A percentile compares a stretch with the other conserved stretches of the same genome.
phyloP scores from a whole-genome alignment of 2,888 invertebrate genomes.

The Opisthograptis luteolata region DNA sequence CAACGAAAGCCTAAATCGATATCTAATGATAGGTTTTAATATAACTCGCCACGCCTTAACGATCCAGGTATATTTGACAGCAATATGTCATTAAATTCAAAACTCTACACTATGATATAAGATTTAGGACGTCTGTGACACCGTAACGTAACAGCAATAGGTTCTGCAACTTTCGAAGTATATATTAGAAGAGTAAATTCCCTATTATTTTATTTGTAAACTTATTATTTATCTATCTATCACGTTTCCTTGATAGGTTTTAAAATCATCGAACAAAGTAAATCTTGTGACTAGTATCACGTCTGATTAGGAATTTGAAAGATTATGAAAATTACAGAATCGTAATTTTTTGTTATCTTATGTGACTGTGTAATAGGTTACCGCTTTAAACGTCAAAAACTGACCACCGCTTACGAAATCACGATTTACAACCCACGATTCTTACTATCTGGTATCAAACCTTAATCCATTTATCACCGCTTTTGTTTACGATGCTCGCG shows the following conservation, averaged over 20 bases:
- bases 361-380: conserved; percentile 44
- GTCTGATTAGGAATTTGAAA: no score
- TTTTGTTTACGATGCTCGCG: conserved; percentile 83
- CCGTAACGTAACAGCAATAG: conserved; percentile 45
- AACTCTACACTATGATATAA: conserved; percentile 53
- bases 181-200: no score
- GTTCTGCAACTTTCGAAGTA: neutral
- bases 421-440: conserved; percentile 78
- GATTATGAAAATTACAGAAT: neutral
- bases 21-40: conserved; percentile 71
- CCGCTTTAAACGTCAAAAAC: conserved; percentile 51
- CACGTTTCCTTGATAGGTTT: no score
- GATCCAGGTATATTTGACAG: conserved; percentile 61
- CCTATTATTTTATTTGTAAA: no score
- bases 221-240: no score
- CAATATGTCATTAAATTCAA: conserved; percentile 71
- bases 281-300: no score
- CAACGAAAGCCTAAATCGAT: conserved; percentile 60
- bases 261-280: no score
- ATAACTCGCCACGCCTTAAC: conserved; percentile 66
- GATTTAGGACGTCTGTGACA: conserved; percentile 48
- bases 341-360: conserved; percentile 3
- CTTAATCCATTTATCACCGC: conserved; percentile 83
- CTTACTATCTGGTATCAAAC: conserved; percentile 79
- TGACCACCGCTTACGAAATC: conserved; percentile 76